Base-by-base conservation (phyloP, 1,140 invertebrate genomes). In the Thalassaphorura encarpata region DNA sequence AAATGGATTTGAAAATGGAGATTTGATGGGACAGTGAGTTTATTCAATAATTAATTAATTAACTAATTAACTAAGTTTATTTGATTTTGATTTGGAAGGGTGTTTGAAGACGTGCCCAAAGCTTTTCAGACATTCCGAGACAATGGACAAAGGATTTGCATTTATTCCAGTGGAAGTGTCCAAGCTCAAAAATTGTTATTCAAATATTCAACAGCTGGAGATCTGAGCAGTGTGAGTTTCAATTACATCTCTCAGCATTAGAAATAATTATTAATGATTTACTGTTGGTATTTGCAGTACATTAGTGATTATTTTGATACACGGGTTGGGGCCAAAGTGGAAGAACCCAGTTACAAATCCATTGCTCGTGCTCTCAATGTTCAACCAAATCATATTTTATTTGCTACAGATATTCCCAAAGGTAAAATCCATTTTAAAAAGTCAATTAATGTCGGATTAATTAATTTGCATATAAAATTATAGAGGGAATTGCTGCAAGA, bases 121-220 rank as follows among this genome's bases (percentile, higher is more conserved):
- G 80, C 83, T 15, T 73, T 97, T 36, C 75, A 85, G 66, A 70
- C 76, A 54, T 88, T 90, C 83, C 72, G 70, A 16, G 67, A 74
- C 0, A 67, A 75, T 45, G 81, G 79, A 6, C 81, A 82, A 52
- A 78, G 80, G 61, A 72, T 96, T 31, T 91, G 84, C 66, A 81
- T 95, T 46, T 97, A 90, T 67, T 96, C 91, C 0, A 94, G 90
- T 49, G 93, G 92, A 42, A 93, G 87, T 63, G 80, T 91, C 0
- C 81, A 86, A 67, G 87, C 90, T 31, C 93, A 97, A 71, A 89
- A 92, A 69, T 74, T 94, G 11, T 75, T 96, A 2, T 94, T 95
- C 70, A 74, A 76, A 1, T 73, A 93, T 70, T 83, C 88, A 19
- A 70, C 73, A 27, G 73, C 80, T 41, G 92, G 91, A 16, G 81